Percentiles rank a stretch among this genome's conserved stretches.
phyloP scores from a whole-genome alignment of 2,888 invertebrate species.

The Leptinotarsa haldemani region DNA sequence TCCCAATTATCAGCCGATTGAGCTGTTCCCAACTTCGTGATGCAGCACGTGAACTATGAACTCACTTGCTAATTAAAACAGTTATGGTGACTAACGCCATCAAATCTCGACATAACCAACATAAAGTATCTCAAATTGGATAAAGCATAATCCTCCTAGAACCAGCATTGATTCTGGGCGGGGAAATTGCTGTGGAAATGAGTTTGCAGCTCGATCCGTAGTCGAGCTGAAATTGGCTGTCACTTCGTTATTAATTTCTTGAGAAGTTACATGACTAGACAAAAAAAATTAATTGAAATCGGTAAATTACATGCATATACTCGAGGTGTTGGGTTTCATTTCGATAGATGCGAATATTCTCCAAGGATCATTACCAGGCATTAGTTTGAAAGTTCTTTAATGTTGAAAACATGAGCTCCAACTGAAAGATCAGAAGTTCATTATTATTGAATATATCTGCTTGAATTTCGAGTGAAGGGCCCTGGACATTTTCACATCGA shows the following conservation, averaged over 20 bases:
- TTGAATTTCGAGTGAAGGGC: too few relatives aligned
- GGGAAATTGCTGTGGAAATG: constrained; percentile 1
- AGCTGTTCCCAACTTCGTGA: constrained; percentile 4
- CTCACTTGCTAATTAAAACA: constrained; percentile 11
- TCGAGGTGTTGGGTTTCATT: too few relatives aligned
- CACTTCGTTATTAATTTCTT: constrained; percentile 4
- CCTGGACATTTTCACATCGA: too few relatives aligned
- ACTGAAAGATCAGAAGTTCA: too few relatives aligned
- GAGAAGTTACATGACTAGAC: background rate
- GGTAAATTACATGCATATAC: too few relatives aligned
- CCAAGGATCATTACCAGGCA: too few relatives aligned
- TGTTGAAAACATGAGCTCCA: too few relatives aligned
- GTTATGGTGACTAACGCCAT: constrained; percentile 13
- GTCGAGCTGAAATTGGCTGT: background rate
- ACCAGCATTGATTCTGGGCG: background rate
- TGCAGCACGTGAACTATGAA: constrained; percentile 9
- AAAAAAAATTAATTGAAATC: too few relatives aligned
- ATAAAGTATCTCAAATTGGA: constrained; percentile 9
- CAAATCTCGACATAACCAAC: constrained; percentile 7
- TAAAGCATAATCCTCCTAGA: constrained; percentile 10
- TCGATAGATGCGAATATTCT: too few relatives aligned
- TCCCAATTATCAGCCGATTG: constrained; percentile 23
- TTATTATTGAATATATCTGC: too few relatives aligned
- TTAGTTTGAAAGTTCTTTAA: too few relatives aligned
- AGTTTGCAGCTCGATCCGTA: constrained; percentile 4